Evolutionary conservation across 2,797 vertebrate species (phyloP), one percentile per base, ranked within the genome.

Genomic region (Tachyglossus aculeatus): DNA sequence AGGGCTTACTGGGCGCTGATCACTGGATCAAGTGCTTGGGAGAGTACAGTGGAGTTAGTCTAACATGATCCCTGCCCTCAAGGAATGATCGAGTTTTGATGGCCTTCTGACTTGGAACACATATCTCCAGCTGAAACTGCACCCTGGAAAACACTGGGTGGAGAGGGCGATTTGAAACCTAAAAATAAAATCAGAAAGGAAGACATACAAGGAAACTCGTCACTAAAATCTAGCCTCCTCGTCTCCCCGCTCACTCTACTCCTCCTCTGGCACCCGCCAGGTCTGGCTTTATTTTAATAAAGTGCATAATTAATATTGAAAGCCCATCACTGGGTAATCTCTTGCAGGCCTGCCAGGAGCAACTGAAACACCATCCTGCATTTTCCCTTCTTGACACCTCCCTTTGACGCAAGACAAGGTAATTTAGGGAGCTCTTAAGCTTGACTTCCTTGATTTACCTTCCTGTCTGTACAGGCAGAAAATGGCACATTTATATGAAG

Each of bases 31-130:
- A n/a, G n/a, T n/a, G n/a, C n/a, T n/a, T n/a, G n/a, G n/a, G n/a
- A n/a, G n/a, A n/a, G n/a, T n/a, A n/a, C n/a, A n/a, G n/a, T n/a
- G n/a, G n/a, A n/a, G n/a, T n/a, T n/a, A n/a, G n/a, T n/a, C n/a
- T n/a, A n/a, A n/a, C 97, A 14, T 92, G 93, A n/a, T 96, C 94
- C 56, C 94, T 96, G 58, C 95, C 94, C 80, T 94, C 40, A 40
- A 78, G 67, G 1, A 3, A 29, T 19, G 43, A 19, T 21, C n/a
- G 36, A 40, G 16, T 5, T 44, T 24, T 64, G 15, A 1, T 1
- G 16, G 44, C 32, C 38, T 29, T 5, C 5, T 7, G 3, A 21
- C 34, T 5, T 52, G 34, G 48, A 47, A 44, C 24, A 2, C 31
- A 51, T 14, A 27, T 22, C 24, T 3, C 2, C 2, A 6, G 14